A percentile compares a stretch with the other conserved stretches of the same genome.
These are phyloP conservation scores for Drosophila hydei DNA, from an alignment of 1,140 invertebrate genomes.

Conservation along the genomic window DNA sequence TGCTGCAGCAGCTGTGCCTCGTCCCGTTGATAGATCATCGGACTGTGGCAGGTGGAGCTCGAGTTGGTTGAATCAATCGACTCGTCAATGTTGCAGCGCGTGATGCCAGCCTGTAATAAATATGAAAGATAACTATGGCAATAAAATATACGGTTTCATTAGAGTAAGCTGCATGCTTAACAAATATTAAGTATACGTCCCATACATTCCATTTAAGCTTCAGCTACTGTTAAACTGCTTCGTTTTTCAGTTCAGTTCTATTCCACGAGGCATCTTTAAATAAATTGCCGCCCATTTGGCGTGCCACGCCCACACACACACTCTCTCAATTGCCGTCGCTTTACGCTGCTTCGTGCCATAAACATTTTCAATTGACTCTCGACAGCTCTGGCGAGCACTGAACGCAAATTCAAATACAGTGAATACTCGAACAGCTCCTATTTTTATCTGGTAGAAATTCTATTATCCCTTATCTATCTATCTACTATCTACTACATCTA, in stretches of 20 bases:
- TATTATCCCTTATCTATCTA: no score
- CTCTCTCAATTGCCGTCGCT: conserved; percentile 21
- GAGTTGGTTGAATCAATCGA: conserved; percentile 83
- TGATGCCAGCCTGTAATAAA: conserved; percentile 75
- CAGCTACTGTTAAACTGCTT: not conserved
- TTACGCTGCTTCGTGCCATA: conserved; percentile 33
- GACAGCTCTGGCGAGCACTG: conserved; percentile 50
- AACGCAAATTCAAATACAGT: conserved; percentile 51
- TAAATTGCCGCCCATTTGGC: conserved; percentile 67
- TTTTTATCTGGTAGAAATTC: not conserved
- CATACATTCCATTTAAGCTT: conserved; percentile 20
- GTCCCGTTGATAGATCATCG: conserved; percentile 82
- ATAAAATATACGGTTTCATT: no score
- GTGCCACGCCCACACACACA: conserved; percentile 20
- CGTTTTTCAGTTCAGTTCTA: not conserved
- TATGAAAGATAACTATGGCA: not conserved
- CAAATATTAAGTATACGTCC: conserved; percentile 15
- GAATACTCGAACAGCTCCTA: conserved; percentile 4
- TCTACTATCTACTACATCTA: no score
- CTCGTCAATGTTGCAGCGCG: conserved; percentile 82
- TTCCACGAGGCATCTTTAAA: conserved; percentile 62
- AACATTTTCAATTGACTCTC: conserved; percentile 81
- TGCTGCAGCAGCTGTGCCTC: conserved; percentile 81
- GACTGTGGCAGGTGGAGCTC: conserved; percentile 82
- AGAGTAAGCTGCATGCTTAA: not conserved